Conservation (phyloP, 2,888 invertebrate species). For the Sesia bembeciformis region DNA sequence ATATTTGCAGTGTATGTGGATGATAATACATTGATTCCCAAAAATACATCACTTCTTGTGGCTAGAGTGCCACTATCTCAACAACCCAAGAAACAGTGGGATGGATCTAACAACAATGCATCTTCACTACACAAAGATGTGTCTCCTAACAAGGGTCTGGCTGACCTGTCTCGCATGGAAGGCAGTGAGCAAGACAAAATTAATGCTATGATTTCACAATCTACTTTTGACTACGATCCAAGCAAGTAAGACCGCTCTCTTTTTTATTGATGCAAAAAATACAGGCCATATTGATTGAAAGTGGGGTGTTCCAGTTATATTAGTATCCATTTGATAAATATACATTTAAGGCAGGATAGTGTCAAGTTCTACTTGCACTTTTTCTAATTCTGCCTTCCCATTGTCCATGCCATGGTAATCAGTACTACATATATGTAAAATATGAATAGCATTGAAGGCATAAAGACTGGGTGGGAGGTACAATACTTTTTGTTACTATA, state of each 20-base stretch:
- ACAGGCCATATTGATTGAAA: no score
- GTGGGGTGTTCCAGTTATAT: no score
- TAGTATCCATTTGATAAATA: no score
- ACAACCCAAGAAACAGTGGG: conserved; percentile 86
- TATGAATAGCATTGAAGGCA: no score
- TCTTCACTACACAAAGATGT: conserved; percentile 60
- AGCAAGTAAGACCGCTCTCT: conserved; percentile 83
- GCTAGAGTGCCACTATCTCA: conserved; percentile 91
- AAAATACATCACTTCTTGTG: conserved; percentile 97
- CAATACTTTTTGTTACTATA: no score
- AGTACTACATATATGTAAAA: no score
- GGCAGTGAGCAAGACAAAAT: conserved; percentile 98
- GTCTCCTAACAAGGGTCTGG: conserved; percentile 77
- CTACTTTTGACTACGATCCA: conserved; percentile 97
- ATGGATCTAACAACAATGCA: conserved; percentile 67
- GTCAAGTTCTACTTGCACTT: no score
- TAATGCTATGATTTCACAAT: conserved; percentile 97
- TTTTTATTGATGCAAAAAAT: no score
- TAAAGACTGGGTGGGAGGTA: no score
- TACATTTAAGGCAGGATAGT: no score
- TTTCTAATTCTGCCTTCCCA: no score
- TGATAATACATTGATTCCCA: conserved; percentile 93
- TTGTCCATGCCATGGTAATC: no score
- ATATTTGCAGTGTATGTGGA: conserved; percentile 86
- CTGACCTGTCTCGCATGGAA: conserved; percentile 91